These are phyloP conservation scores for Unio pictorum DNA, from an alignment of 2,888 invertebrate genomes.

Conservation along the genomic window DNA sequence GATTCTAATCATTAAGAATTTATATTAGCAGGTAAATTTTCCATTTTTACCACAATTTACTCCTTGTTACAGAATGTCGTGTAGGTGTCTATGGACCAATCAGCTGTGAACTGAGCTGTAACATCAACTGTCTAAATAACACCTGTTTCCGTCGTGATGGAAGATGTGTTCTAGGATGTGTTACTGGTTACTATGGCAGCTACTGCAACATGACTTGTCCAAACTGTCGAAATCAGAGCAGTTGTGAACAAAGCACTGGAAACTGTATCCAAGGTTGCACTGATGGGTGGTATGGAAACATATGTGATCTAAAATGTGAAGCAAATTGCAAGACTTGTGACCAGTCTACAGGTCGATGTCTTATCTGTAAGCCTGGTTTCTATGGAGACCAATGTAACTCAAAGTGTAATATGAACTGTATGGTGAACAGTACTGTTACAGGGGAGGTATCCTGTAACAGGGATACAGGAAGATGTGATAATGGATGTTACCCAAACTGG, in stretches of 20 bases:
- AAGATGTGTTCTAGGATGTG: slow-evolving; percentile 19
- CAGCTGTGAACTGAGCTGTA: slow-evolving; percentile 11
- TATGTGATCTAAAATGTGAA: not conserved
- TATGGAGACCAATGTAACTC: no score
- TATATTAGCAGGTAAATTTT: no score
- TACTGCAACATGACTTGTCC: slow-evolving; percentile 15
- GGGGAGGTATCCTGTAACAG: no score
- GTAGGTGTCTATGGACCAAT: slow-evolving; percentile 1
- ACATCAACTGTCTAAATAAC: slow-evolving; percentile 14
- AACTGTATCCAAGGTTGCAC: not conserved
- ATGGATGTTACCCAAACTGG: no score
- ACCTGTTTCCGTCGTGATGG: slow-evolving; percentile 22
- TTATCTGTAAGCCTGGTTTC: not conserved
- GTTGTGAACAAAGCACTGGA: not conserved
- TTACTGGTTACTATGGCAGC: slow-evolving; percentile 17
- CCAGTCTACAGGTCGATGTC: not conserved
- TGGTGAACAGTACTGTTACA: no score
- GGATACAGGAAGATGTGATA: no score
- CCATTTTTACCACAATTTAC: no score
- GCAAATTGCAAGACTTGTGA: not conserved
- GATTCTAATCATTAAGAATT: no score
- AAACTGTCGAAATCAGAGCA: not conserved
- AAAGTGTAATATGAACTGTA: no score
- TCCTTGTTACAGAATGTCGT: no score
- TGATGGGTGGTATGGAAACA: slow-evolving; percentile 1